Evolutionary conservation across 2,113 vertebrate species (phyloP), one percentile per base, ranked within the genome.

Genomic region (Lutjanus erythropterus): DNA sequence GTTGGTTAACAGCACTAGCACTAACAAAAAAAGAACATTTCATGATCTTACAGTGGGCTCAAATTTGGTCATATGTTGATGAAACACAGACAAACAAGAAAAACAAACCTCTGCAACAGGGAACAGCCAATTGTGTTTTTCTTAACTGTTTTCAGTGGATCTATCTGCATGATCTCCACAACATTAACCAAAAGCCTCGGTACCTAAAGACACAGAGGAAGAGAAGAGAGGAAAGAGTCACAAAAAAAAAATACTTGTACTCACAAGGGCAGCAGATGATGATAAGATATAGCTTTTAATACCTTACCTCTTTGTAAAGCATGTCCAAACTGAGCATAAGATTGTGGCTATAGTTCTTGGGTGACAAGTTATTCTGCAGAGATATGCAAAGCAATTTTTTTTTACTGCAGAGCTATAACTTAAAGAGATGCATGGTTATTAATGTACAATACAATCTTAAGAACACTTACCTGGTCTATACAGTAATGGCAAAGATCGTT

Each of bases 401-500:
- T 59, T 61, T 58, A 55, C 29, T 87, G 33, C 8, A 31, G 9
- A 49, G 49, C 0, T 7, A 52, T 31, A n/a, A 18, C 25, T 27
- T 23, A 6, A 14, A 78, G 14, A 33, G 46, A 52, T 35, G 2
- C 37, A 19, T 8, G 10, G n/a, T 62, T 65, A 35, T 33, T 31
- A 70, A 8, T 71, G 44, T 16, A 41, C 10, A 55, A 5, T 19
- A 7, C n/a, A 4, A 55, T 53, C 49, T 78, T 5, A 64, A 52
- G 15, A 66, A 47, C 7, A 73, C 92, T 83, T 85, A 98, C 97
- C 94, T 95, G 94, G 71, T 97, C 91, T 49, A 89, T 67, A 68
- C 97, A 99, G 88, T 97, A 97, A 39, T 92, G 89, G 84, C 98
- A 99, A 47, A 99, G 88, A 86, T 99, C 97, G 0, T 90, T 96